Conservation (phyloP, 2,888 invertebrate genomes). For the Acleris laterana region DNA sequence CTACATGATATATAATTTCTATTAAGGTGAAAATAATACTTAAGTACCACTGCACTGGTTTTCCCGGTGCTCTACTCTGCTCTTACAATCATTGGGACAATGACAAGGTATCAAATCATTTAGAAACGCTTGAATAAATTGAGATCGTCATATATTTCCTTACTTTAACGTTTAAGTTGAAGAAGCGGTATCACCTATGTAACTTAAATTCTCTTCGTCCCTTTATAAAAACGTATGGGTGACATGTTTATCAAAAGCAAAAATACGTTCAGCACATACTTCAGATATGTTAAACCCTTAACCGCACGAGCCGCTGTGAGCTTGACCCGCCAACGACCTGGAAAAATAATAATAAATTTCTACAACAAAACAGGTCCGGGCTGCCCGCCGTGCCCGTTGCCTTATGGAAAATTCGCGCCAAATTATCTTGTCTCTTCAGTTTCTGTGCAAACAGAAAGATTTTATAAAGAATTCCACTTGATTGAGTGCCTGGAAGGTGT, state of each 20-base stretch:
- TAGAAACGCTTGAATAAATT: no score
- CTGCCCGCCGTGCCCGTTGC: neutral
- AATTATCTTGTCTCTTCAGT: slow-evolving; percentile 23
- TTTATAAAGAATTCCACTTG: slow-evolving; percentile 24
- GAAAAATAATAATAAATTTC: slow-evolving; percentile 22
- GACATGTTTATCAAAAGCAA: neutral
- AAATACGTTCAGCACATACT: neutral
- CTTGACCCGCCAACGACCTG: slow-evolving; percentile 27
- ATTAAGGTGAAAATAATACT: no score
- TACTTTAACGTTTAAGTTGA: no score
- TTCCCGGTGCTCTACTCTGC: no score
- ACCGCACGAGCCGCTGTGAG: slow-evolving; percentile 7
- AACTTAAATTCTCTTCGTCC: no score
- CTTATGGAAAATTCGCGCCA: slow-evolving; percentile 16
- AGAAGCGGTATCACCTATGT: no score
- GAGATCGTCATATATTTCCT: no score
- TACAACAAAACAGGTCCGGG: slow-evolving; percentile 33
- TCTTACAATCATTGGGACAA: no score
- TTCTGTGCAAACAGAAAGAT: slow-evolving; percentile 31
- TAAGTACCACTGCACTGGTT: no score
- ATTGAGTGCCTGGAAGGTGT: slow-evolving; percentile 9
- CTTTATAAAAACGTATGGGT: no score
- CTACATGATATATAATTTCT: no score
- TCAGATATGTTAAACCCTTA: slow-evolving; percentile 7
- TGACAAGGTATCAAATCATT: no score